Conservation (phyloP, 2,113 vertebrate genomes). For the Pseudois nayaur region DNA sequence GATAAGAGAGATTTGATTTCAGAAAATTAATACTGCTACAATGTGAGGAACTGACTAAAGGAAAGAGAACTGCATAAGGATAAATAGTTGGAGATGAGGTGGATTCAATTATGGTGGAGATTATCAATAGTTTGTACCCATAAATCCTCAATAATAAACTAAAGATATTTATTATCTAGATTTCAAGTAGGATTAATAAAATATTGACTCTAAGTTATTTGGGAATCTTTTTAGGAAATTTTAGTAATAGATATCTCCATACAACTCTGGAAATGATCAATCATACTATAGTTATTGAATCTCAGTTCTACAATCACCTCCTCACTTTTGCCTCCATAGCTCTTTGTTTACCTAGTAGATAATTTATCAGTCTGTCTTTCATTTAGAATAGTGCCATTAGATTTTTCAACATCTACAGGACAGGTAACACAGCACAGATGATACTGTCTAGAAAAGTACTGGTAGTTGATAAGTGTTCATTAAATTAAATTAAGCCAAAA, state of each 20-base stretch:
- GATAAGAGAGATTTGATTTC: neutral
- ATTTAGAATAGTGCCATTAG: neutral
- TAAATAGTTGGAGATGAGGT: neutral
- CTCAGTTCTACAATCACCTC: neutral
- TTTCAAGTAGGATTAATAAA: neutral
- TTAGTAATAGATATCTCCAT: neutral
- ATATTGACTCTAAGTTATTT: neutral
- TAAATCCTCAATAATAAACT: neutral
- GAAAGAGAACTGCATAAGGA: neutral
- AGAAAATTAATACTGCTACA: neutral
- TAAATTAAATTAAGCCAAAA: neutral
- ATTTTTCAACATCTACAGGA: neutral
- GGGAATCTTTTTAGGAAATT: neutral
- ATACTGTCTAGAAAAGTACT: neutral
- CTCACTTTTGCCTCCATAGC: neutral
- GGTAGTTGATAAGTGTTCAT: neutral
- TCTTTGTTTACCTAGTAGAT: neutral
- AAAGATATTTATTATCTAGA: neutral
- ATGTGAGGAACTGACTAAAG: neutral
- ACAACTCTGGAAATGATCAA: neutral
- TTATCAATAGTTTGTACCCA: neutral
- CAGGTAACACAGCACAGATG: neutral
- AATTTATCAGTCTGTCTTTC: neutral
- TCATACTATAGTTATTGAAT: neutral
- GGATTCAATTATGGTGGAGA: neutral